Evolutionary conservation across 2,888 invertebrate genomes (phyloP).

Genomic region (Lasius fuliginosus): DNA sequence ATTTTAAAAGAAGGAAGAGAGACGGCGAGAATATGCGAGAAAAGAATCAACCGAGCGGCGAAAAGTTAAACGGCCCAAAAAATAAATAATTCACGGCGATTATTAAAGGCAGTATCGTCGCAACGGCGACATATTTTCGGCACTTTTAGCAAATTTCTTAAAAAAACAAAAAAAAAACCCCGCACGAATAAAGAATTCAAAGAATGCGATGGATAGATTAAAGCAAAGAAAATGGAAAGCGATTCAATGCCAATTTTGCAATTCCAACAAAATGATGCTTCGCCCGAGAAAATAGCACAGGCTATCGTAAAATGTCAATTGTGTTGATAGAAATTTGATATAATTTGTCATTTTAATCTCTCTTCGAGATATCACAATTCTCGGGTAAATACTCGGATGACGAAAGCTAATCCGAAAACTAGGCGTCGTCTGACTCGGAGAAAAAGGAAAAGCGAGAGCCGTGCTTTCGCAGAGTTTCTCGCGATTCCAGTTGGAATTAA

Average conservation of each 20-base stretch:
- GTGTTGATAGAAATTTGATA: background rate
- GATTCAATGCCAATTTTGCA: background rate
- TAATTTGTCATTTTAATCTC: background rate
- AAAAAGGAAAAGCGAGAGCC: background rate
- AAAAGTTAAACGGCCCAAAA: constrained; percentile 16
- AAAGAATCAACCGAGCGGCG: constrained; percentile 11
- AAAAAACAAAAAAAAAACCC: background rate
- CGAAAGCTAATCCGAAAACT: constrained; percentile 2
- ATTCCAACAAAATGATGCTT: background rate
- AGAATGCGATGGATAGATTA: background rate
- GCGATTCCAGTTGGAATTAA: constrained; percentile 29
- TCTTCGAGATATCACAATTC: background rate
- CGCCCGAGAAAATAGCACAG: background rate
- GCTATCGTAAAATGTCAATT: background rate
- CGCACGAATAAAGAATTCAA: background rate
- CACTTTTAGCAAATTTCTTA: background rate
- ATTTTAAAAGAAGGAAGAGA: constrained; percentile 19
- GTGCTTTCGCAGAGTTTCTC: background rate
- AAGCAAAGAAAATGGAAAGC: background rate
- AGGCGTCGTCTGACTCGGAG: constrained; percentile 40
- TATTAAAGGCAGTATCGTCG: constrained; percentile 4
- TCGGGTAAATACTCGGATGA: background rate
- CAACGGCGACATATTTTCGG: background rate
- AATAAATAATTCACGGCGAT: constrained; percentile 27
- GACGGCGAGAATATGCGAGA: background rate